These are phyloP conservation scores for Pionites leucogaster DNA, from an alignment of 2,113 vertebrate genomes.

Conservation along the genomic window DNA sequence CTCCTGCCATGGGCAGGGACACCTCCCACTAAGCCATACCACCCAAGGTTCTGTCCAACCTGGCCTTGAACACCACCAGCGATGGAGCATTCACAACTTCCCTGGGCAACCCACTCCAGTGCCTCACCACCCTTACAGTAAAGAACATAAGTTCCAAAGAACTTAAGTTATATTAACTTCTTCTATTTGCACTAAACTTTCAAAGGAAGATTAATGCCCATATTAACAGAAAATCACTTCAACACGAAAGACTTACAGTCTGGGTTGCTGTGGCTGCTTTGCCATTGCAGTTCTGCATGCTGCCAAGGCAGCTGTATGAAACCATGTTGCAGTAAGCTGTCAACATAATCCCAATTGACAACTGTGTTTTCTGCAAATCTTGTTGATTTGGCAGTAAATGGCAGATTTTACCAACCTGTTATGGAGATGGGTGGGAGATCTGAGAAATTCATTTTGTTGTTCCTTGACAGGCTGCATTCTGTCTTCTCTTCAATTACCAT, in stretches of 20 bases:
- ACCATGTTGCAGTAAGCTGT: background rate
- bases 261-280: background rate
- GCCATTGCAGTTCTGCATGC: background rate
- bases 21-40: no score
- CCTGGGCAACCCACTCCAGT: no score
- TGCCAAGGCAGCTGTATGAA: no score
- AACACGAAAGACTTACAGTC: background rate
- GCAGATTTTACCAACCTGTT: slow-evolving; percentile 68
- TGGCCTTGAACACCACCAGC: no score
- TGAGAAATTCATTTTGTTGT: slow-evolving; percentile 41
- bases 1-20: no score
- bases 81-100: no score
- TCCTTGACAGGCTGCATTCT: slow-evolving; percentile 29
- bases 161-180: background rate
- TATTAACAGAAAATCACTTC: background rate
- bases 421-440: slow-evolving; percentile 76
- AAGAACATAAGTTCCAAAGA: no score
- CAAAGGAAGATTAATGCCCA: background rate
- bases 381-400: fast-evolving
- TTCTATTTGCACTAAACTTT: background rate
- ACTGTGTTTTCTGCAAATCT: background rate
- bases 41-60: no score
- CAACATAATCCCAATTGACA: background rate
- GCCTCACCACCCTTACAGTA: no score
- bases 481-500: slow-evolving; percentile 66